Percentiles rank a stretch among this genome's conserved stretches.
phyloP scores from a whole-genome alignment of 2,797 vertebrate genomes.

The Geotrypetes seraphini region DNA sequence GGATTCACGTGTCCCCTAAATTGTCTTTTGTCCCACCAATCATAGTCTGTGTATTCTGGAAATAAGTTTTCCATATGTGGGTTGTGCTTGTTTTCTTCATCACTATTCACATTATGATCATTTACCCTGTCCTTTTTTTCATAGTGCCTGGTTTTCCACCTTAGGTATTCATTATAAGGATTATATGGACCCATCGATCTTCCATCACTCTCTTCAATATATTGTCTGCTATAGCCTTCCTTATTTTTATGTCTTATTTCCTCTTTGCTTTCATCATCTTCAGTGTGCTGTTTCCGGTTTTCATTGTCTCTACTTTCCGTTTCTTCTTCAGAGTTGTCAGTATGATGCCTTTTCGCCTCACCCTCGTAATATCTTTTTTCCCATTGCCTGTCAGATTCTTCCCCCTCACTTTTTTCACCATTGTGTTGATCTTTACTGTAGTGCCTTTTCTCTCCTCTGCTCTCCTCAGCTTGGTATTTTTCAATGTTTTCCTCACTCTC shows the following conservation, averaged over 20 bases:
- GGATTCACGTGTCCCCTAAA: constrained; percentile 38
- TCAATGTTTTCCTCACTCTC: constrained; percentile 16
- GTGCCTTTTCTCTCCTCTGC: constrained; percentile 26
- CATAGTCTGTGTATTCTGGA: constrained; percentile 46
- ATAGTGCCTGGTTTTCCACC: constrained; percentile 53
- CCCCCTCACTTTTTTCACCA: constrained; percentile 5
- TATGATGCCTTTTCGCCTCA: constrained; percentile 25
- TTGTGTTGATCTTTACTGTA: constrained; percentile 19
- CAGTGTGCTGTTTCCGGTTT: constrained; percentile 15
- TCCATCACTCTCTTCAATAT: constrained; percentile 28
- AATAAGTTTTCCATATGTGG: constrained; percentile 31
- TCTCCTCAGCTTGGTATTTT: neutral
- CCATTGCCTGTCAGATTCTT: constrained; percentile 14
- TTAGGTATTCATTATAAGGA: constrained; percentile 60
- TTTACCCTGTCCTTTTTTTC: constrained; percentile 31
- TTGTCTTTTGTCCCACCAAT: constrained; percentile 55
- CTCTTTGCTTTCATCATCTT: constrained; percentile 17
- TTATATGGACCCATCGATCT: constrained; percentile 52
- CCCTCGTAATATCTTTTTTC: constrained; percentile 39
- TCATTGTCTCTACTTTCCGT: constrained; percentile 15
- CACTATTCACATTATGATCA: constrained; percentile 29
- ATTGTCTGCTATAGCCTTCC: constrained; percentile 5
- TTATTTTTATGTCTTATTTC: constrained; percentile 14
- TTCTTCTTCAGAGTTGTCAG: constrained; percentile 19
- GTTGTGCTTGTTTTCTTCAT: constrained; percentile 29